Evolutionary conservation across 2,113 vertebrate genomes (phyloP).

Genomic region (Brachyhypopomus occidentalis): DNA sequence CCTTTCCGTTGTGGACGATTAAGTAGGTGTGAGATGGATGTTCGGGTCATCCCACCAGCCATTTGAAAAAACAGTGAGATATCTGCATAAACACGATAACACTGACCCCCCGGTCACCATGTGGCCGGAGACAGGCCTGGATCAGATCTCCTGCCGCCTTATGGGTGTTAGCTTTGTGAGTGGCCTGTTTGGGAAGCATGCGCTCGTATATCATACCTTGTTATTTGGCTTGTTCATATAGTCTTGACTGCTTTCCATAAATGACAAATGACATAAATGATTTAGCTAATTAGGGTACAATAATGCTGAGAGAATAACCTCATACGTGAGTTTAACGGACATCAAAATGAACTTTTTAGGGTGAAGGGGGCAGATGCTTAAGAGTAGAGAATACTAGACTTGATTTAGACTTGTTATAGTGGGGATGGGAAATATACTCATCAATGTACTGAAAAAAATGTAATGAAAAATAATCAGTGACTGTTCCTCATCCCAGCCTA

Average conservation of each 20-base stretch:
- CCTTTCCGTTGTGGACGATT: background rate
- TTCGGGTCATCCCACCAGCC: background rate
- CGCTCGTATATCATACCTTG: conserved; percentile 19
- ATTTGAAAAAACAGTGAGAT: conserved; percentile 43
- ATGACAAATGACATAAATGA: too few species aligned
- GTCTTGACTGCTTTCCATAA: background rate
- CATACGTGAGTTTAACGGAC: conserved; percentile 16
- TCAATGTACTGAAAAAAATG: conserved; percentile 29
- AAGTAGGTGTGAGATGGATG: background rate
- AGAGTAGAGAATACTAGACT: too few species aligned
- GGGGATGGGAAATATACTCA: conserved; percentile 29
- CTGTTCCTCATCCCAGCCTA: conserved; percentile 10
- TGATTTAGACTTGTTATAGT: background rate
- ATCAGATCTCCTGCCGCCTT: conserved; percentile 16
- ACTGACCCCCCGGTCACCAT: conserved; percentile 15
- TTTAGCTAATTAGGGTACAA: conserved; percentile 24
- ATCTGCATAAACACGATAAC: conserved; percentile 59
- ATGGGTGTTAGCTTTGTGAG: background rate
- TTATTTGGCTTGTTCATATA: background rate
- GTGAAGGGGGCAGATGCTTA: conserved; percentile 12
- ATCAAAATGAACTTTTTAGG: conserved; percentile 47
- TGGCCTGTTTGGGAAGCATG: conserved; percentile 11
- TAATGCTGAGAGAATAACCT: conserved; percentile 22
- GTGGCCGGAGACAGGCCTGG: conserved; percentile 34
- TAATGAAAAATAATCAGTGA: conserved; percentile 23